phyloP scores from a whole-genome alignment of 2,797 vertebrate species.

The Tangara arthus region DNA sequence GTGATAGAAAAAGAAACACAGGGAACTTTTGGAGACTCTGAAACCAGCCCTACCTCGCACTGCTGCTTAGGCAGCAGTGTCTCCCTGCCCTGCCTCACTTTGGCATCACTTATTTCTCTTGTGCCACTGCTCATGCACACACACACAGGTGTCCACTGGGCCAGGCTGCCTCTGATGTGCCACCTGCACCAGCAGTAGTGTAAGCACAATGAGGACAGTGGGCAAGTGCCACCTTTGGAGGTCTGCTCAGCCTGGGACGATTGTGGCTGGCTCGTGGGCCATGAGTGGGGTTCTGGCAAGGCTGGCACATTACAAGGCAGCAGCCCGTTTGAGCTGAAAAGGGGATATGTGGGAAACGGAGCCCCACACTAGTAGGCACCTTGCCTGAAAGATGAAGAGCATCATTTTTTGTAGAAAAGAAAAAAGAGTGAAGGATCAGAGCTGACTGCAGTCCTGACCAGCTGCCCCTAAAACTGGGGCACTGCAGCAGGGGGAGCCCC shows the following conservation, averaged over 20 bases:
- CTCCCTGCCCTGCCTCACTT: neutral
- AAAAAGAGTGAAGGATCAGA: neutral
- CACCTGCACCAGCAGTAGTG: rapidly evolving
- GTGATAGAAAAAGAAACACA: neutral
- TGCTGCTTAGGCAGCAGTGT: neutral
- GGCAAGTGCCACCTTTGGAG: neutral
- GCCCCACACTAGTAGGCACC: neutral
- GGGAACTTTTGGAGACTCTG: neutral
- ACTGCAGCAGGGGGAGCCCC: neutral
- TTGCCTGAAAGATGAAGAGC: neutral
- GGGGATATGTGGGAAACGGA: neutral
- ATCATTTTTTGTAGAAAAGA: neutral
- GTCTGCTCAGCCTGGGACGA: neutral
- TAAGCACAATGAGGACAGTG: rapidly evolving
- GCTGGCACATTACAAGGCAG: neutral
- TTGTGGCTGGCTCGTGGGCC: neutral
- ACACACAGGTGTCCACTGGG: neutral
- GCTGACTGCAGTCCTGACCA: neutral
- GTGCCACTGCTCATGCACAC: neutral
- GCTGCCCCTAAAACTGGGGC: neutral
- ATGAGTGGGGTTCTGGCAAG: neutral
- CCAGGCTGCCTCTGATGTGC: neutral
- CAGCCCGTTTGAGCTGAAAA: neutral
- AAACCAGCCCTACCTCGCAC: neutral
- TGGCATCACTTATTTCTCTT: neutral